Evolutionary conservation across 92 coral and sea anemone genomes (phyloP), one percentile per base, ranked within the genome.

Genomic region (Parazoanthus atlanticus): DNA sequence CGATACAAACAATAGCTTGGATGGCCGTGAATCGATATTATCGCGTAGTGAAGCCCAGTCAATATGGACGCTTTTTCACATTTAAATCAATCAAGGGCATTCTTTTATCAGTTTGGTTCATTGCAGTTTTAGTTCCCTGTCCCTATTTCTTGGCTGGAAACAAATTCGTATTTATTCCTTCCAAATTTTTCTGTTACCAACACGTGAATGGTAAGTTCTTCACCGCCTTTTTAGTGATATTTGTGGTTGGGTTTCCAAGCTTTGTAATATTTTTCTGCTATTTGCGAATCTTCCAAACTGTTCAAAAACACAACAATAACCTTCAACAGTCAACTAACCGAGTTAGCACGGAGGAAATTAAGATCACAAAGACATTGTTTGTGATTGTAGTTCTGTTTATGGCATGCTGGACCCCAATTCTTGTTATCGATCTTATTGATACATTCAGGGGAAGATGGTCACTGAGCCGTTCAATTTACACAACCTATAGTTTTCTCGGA

Each of bases 1-100:
- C 96, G 8, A 85, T 77, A 29, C 96, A 93, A 69, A 93, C 96
- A 4, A 79, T 91, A 33, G 91, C 90, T 29, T 41, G 77, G 40
- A 93, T 88, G 80, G 93, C 96, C 8, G 91, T 89, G 52, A 93
- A 93, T 64, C 71, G 96, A 29, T 93, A 89, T 88, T 93, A 86
- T 69, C 77, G 92, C 6, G 90, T 93, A 17, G 93, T 93, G n/a
- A 86, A 84, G 43, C 80, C 96, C 33, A 30, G 47, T n/a, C 76
- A 76, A 54, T 93, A 93, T 69, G 76, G 85, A n/a, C 65, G 89
- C 1, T 80, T 75, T 72, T 93, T 91, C 86, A 91, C 92, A 21
- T 84, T 19, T 31, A 83, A 77, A 52, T 81, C 88, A 9, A 79
- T 90, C 21, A 74, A 52, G 19, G 38, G 74, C 19, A 74, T 82